phyloP scores from a whole-genome alignment of 2,888 invertebrate genomes.

The Diaperis boleti region DNA sequence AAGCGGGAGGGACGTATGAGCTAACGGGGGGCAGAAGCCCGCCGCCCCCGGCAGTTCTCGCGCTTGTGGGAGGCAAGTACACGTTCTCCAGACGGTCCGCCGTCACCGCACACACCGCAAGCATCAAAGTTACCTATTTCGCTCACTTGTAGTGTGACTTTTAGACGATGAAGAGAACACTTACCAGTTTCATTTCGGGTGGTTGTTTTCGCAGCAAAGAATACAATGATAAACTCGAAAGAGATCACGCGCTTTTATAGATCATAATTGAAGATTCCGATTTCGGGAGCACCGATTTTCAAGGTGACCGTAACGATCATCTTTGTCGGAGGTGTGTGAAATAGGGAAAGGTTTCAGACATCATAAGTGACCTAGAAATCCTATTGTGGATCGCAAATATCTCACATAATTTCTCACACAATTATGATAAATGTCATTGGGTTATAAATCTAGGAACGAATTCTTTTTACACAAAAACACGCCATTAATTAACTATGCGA shows the following conservation, averaged over 20 bases:
- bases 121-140: conserved; percentile 15
- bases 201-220: background rate
- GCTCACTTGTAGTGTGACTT: conserved; percentile 4
- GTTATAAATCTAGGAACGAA: conserved; percentile 14
- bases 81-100: conserved; percentile 71
- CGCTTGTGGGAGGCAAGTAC: conserved; percentile 70
- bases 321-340: conserved; percentile 21
- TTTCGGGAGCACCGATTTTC: conserved; percentile 32
- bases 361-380: conserved; percentile 31
- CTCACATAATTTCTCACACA: conserved; percentile 14
- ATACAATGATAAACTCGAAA: conserved; percentile 3
- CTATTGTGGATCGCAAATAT: conserved; percentile 14
- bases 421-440: conserved; percentile 26
- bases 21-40: conserved; percentile 48
- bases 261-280: conserved; percentile 17
- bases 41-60: conserved; percentile 67
- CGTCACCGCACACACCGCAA: conserved; percentile 57
- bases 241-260: conserved; percentile 26
- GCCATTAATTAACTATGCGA: conserved; percentile 22
- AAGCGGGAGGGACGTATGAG: conserved; percentile 22
- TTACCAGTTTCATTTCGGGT: conserved; percentile 22
- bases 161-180: background rate
- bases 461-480: conserved; percentile 11
- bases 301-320: conserved; percentile 29
- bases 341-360: conserved; percentile 23